These are phyloP conservation scores for Ridgeia piscesae DNA, from an alignment of 1,140 invertebrate genomes.

Conservation along the genomic window DNA sequence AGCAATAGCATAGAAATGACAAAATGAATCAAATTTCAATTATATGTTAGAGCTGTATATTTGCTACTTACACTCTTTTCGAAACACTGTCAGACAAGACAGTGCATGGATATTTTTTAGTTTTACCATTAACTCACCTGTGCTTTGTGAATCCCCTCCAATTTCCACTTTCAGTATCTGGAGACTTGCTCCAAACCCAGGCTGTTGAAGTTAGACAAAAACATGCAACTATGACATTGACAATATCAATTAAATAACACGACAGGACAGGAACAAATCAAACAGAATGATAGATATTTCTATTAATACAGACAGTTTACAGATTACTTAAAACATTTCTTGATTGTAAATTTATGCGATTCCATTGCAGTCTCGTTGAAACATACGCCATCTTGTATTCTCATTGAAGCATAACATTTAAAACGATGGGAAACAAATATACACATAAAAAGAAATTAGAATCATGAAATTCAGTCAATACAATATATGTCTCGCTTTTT, in stretches of 20 bases:
- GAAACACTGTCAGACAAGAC: background rate
- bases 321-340: background rate
- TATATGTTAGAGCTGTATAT: too few relatives aligned
- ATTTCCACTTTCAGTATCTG: constrained; percentile 57
- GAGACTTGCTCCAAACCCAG: constrained; percentile 53
- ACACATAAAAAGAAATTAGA: too few relatives aligned
- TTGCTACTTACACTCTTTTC: background rate
- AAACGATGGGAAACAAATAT: too few relatives aligned
- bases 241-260: background rate
- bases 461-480: too few relatives aligned
- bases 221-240: background rate
- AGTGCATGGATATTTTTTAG: background rate
- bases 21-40: too few relatives aligned
- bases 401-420: too few relatives aligned
- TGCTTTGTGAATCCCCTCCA: constrained; percentile 50
- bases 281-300: background rate
- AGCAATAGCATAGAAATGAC: too few relatives aligned
- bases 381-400: too few relatives aligned
- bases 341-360: background rate
- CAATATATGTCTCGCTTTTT: too few relatives aligned
- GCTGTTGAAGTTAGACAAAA: constrained; percentile 37
- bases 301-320: background rate
- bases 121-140: background rate
- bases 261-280: background rate
- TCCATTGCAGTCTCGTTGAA: too few relatives aligned